A percentile compares a stretch with the other conserved stretches of the same genome.
phyloP scores from a whole-genome alignment of 1,140 invertebrate genomes.

The Drosophila yakuba region DNA sequence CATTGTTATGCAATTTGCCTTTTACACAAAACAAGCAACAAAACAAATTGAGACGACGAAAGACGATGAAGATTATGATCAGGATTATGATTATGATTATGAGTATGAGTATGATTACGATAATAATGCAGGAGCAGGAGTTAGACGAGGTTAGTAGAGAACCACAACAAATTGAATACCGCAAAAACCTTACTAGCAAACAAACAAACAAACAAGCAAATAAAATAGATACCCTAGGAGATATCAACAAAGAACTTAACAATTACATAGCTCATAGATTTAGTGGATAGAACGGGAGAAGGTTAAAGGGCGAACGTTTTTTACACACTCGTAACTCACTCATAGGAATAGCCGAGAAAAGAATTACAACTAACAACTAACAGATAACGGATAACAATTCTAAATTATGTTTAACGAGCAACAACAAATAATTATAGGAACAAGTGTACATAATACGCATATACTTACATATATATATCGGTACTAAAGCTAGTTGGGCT shows the following conservation, averaged over 20 bases:
- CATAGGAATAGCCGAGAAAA: constrained; percentile 63
- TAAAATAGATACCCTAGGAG: constrained; percentile 47
- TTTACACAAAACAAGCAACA: constrained; percentile 46
- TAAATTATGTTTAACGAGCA: constrained; percentile 49
- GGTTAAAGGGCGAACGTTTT: constrained; percentile 19
- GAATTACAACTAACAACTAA: constrained; percentile 14
- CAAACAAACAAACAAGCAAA: constrained; percentile 53
- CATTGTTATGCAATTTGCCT: constrained; percentile 69
- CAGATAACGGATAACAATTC: constrained; percentile 43
- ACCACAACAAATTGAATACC: constrained; percentile 64
- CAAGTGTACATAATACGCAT: constrained; percentile 36
- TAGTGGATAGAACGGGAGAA: constrained; percentile 16
- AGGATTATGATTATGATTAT: constrained; percentile 3
- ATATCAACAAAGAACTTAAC: constrained; percentile 57
- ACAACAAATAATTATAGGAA: constrained; percentile 49
- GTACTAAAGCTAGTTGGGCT: constrained; percentile 19
- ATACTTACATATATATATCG: constrained; percentile 8
- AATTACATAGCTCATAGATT: constrained; percentile 51
- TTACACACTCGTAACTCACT: constrained; percentile 62
- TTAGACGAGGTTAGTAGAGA: constrained; percentile 23
- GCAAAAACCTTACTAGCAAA: constrained; percentile 80
- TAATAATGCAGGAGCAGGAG: constrained; percentile 1
- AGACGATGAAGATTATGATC: constrained; percentile 9
- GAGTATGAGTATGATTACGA: constrained; percentile 3
- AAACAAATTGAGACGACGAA: constrained; percentile 44